These are phyloP conservation scores for Drosophila mulleri DNA, from an alignment of 2,888 invertebrate species.

Conservation along the genomic window DNA sequence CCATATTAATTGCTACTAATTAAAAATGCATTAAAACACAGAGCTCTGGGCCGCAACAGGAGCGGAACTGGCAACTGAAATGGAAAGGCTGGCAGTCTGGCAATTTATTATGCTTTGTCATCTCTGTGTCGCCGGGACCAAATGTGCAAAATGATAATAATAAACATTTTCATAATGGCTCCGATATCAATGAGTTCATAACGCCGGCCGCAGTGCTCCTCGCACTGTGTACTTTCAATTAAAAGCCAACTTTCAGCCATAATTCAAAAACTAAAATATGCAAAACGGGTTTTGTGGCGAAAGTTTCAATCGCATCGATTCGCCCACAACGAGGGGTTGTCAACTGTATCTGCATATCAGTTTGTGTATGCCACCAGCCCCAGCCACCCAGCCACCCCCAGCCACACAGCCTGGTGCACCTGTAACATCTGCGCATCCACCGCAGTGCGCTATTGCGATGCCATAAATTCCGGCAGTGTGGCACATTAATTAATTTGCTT, in stretches of 20 bases:
- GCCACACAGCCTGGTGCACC: conserved; percentile 42
- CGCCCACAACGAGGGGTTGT: conserved; percentile 27
- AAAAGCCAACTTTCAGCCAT: conserved; percentile 78
- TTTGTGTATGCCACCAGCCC: conserved; percentile 1
- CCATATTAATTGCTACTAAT: conserved; percentile 82
- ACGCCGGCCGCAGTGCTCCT: conserved; percentile 29
- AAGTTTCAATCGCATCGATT: conserved; percentile 75
- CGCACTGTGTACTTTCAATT: conserved; percentile 77
- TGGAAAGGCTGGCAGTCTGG: conserved; percentile 15
- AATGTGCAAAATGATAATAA: conserved; percentile 76
- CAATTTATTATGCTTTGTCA: conserved; percentile 80
- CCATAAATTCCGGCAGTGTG: conserved; percentile 84
- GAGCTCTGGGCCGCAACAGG: conserved; percentile 31
- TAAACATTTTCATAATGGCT: conserved; percentile 74
- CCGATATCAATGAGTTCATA: conserved; percentile 80
- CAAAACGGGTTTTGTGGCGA: conserved; percentile 60
- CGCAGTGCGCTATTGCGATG: conserved; percentile 57
- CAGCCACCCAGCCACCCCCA: background rate
- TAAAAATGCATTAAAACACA: conserved; percentile 79
- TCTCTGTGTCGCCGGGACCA: conserved; percentile 64
- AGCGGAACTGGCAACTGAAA: conserved; percentile 25
- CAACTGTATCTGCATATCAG: conserved; percentile 12
- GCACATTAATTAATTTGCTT: conserved; percentile 84
- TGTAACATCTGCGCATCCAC: conserved; percentile 65
- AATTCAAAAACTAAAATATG: conserved; percentile 81